A percentile compares a stretch with the other conserved stretches of the same genome.
Conservation (phyloP, 2,888 invertebrate species). For the Agonopterix arenella region DNA sequence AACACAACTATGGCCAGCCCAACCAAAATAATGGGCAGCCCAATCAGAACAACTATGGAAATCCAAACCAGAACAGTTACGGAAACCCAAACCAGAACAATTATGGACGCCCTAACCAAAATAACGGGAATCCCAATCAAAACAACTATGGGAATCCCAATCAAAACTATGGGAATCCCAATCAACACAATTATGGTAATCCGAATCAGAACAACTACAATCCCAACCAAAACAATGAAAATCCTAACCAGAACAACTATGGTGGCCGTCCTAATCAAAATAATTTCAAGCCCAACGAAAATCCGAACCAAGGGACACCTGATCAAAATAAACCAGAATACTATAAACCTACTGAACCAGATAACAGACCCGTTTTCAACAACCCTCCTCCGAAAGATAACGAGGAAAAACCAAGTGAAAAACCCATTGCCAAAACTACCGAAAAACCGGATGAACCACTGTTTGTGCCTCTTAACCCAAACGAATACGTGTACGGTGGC, state of each 20-base stretch:
- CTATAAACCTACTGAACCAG: background rate
- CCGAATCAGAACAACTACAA: constrained; percentile 10
- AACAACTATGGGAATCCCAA: too few relatives aligned
- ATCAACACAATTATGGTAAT: constrained; percentile 6
- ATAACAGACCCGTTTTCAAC: constrained; percentile 7
- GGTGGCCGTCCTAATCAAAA: constrained; percentile 11
- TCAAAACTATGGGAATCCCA: constrained; percentile 5
- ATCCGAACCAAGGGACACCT: background rate
- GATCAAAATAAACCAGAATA: background rate
- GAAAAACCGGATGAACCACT: constrained; percentile 41
- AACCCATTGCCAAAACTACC: constrained; percentile 21
- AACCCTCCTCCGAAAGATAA: constrained; percentile 5
- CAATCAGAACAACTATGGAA: constrained; percentile 9
- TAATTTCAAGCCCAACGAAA: background rate
- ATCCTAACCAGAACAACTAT: constrained; percentile 10
- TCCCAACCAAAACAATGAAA: constrained; percentile 8
- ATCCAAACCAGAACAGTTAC: constrained; percentile 4
- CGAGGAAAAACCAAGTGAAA: constrained; percentile 8
- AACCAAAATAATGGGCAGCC: constrained; percentile 8
- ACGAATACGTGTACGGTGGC: constrained; percentile 39
- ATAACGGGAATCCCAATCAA: constrained; percentile 4
- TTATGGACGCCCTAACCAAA: constrained; percentile 3
- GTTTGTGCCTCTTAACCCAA: constrained; percentile 47
- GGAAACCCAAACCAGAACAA: constrained; percentile 7
- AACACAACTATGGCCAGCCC: constrained; percentile 14